Base-by-base conservation (phyloP, 2,113 vertebrate genomes). In the Oceanodroma tethys region DNA sequence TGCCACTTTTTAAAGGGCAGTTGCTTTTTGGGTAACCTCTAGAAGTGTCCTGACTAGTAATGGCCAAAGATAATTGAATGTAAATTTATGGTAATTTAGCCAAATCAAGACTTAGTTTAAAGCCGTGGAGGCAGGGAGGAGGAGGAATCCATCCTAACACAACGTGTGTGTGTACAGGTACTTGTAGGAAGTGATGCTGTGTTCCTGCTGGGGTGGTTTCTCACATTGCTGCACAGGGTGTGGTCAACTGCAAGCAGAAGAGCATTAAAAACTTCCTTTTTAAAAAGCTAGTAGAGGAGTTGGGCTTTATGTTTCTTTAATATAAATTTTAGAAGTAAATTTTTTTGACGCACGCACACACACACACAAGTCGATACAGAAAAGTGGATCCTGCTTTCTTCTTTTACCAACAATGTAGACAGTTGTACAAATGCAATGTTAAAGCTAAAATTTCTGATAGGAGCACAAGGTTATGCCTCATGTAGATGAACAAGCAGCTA, bases 1-100 rank as follows among this genome's bases (percentile, higher is more conserved):
- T 95, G 76, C 29, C 52, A 7, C 63, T 91, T 86, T 47, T 43
- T 75, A 75, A 94, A 92, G 40, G 55, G 13, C 53, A 45, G 0
- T 58, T 92, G 66, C 59, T 84, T 95, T 88, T 71, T n/a, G 89
- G 65, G 22, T 96, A 53, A 92, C 93, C 83, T 95, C 66, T 86
- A 62, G 65, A 81, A 91, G 27, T 55, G 75, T 86, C 73, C 56
- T 71, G 83, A 27, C 45, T 86, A n/a, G 56, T 84, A 81, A 88
- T 63, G 47, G 55, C 34, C 56, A 79, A 15, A 34, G 7, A 13
- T 71, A 84, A 94, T 34, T 65, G 30, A 11, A 71, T 86, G 73
- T 78, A 81, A 67, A 84, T 83, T 78, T 83, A 32, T 74, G 50
- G 45, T 85, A 47, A 88, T 90, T 81, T 22, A 53, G 36, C 68